Percentiles rank a stretch among this genome's conserved stretches.
Evolutionary conservation across 1,140 invertebrate genomes (phyloP).

Genomic region (Ladona fulva): DNA sequence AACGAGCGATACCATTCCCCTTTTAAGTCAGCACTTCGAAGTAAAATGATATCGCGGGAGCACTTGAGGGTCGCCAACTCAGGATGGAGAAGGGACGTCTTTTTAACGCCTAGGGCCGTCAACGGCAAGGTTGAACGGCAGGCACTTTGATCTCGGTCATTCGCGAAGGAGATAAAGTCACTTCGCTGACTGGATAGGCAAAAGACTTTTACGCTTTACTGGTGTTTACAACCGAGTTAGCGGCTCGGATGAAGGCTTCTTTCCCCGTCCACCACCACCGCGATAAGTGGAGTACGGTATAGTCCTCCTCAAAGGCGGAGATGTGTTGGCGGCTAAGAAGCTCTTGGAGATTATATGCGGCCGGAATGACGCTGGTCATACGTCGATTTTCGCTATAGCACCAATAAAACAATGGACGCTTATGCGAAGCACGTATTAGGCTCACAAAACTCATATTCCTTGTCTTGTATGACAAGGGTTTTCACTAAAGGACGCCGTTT

Average conservation of each 20-base stretch:
- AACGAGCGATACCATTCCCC: no score
- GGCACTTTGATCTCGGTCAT: conserved; percentile 7
- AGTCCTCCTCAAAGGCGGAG: background rate
- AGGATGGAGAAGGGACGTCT: background rate
- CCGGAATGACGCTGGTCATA: background rate
- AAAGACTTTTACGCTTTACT: background rate
- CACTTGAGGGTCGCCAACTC: background rate
- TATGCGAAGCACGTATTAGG: background rate
- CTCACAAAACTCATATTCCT: conserved; percentile 6
- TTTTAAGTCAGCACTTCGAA: no score
- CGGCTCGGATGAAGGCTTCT: background rate
- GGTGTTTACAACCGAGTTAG: background rate
- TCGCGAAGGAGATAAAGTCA: background rate
- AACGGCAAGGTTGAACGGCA: background rate
- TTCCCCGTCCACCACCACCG: background rate
- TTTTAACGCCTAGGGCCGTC: background rate
- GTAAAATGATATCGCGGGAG: no score
- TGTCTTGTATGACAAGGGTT: background rate
- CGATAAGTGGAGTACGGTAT: background rate
- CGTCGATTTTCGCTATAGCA: background rate
- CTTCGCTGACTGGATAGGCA: background rate
- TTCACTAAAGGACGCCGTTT: background rate
- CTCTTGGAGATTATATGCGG: background rate
- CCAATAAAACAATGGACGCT: background rate
- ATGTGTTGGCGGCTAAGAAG: background rate